These are phyloP conservation scores for Polypterus bichir DNA, from an alignment of 2,113 vertebrate genomes.

Conservation along the genomic window DNA sequence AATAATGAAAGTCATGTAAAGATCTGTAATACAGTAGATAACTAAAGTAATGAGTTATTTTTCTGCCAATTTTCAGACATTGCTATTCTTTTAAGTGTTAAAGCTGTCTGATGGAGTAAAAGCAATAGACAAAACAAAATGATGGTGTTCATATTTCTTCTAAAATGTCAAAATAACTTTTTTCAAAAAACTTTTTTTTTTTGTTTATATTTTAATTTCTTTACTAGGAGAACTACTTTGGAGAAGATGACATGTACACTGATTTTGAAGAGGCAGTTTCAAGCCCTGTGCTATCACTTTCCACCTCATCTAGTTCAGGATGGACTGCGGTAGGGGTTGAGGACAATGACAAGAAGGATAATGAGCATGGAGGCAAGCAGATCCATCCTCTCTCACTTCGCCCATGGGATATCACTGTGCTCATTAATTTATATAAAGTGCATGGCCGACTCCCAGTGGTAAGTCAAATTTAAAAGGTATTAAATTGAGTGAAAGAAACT, in stretches of 20 bases:
- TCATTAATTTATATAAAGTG: conserved; percentile 89
- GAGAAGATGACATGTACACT: conserved; percentile 94
- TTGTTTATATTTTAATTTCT: neutral
- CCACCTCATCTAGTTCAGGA: conserved; percentile 78
- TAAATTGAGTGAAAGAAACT: neutral
- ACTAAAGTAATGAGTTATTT: too few relatives aligned
- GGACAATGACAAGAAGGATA: conserved; percentile 51
- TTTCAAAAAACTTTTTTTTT: neutral
- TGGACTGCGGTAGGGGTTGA: conserved; percentile 86
- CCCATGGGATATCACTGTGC: conserved; percentile 94
- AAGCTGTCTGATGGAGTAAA: too few relatives aligned
- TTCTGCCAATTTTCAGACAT: too few relatives aligned
- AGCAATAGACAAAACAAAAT: too few relatives aligned
- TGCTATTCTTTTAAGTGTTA: too few relatives aligned
- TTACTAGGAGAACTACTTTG: conserved; percentile 91
- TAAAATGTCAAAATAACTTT: neutral
- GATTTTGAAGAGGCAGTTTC: conserved; percentile 86
- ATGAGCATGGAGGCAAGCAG: conserved; percentile 40
- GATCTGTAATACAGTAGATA: too few relatives aligned
- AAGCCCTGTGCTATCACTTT: conserved; percentile 79
- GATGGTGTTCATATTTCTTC: neutral
- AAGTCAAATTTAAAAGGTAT: conserved; percentile 25
- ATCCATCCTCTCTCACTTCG: conserved; percentile 74
- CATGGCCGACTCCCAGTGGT: conserved; percentile 86
- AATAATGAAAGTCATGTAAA: too few relatives aligned